Base-by-base conservation (phyloP, 1,140 invertebrate species). In the Drosophila sp. region DNA sequence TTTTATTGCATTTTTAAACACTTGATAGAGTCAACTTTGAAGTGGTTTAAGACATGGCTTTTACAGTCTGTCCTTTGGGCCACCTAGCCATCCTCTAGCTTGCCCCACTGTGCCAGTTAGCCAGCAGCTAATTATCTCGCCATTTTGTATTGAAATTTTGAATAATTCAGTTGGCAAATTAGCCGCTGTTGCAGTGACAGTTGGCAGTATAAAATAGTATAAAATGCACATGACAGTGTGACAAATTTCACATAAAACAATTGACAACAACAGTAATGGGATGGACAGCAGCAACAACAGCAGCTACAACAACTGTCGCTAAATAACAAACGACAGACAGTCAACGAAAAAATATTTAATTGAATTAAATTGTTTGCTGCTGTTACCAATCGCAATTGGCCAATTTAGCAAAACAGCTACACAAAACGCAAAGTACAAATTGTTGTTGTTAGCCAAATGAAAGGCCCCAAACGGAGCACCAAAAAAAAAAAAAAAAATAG, bases 311-410 rank as follows among this genome's bases (percentile, higher is more conserved):
- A 86, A 86, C 82, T 87, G 82, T 79, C 82, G 82, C 83, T 87
- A 87, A 87, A 87, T 87, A 87, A 87, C 82, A 89, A 89, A 89
- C 83, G 79, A 89, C 83, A 89, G 82, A 53, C 78, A 87, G 82
- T 87, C 82, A 89, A 71, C 83, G 83, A 76, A 62, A 67, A 89
- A 83, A 87, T 76, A 90, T 84, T 90, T 90, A 90, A 90, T 90
- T 90, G 89, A 90, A 90, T 90, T 90, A 90, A 90, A 90, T 90
- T 89, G 89, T 86, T 82, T 89, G 79, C 76, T 81, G 83, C 84
- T 89, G 84, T 89, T 87, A 83, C 80, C 83, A 83, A 84, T 81
- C 80, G 84, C 82, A 90, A 90, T 90, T 90, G 89, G 89, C 83
- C 89, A 90, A 90, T 90, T 90, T 89, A 67, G 59, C 84, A 65